These are phyloP conservation scores for Hypotaenidia philippensis DNA, from an alignment of 2,797 vertebrate genomes.

Conservation along the genomic window DNA sequence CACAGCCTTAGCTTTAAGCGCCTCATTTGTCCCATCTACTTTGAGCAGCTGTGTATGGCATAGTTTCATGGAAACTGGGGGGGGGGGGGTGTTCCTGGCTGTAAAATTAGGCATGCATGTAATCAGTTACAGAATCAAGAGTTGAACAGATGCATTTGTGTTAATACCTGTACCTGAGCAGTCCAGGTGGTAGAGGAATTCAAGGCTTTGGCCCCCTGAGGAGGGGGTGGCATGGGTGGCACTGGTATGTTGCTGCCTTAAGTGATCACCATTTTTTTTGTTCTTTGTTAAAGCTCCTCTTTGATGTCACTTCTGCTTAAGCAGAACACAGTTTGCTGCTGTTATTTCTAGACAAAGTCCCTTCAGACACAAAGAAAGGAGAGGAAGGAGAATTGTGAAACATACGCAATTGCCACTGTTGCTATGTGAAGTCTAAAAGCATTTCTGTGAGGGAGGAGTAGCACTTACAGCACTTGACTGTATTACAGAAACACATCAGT, in stretches of 20 bases:
- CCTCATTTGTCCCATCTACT: not conserved
- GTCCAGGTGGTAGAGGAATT: not conserved
- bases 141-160: not conserved
- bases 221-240: not conserved
- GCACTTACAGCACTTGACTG: not conserved
- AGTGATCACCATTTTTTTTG: not conserved
- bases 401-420: not conserved
- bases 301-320: conserved; percentile 18
- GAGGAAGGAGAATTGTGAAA: not conserved
- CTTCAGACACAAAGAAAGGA: not conserved
- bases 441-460: not conserved
- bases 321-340: not conserved
- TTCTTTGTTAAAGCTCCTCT: not conserved
- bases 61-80: not conserved
- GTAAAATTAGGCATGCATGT: not conserved
- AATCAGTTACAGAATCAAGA: not conserved
- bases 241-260: not conserved
- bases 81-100: not conserved
- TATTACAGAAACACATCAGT: not conserved
- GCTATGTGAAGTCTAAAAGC: not conserved
- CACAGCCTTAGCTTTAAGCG: not conserved
- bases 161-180: not conserved
- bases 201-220: fast-evolving
- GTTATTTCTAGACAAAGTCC: not conserved
- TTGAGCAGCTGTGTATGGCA: not conserved